Base-by-base conservation (phyloP, 2,888 invertebrate species). In the Temnothorax rugatulus region DNA sequence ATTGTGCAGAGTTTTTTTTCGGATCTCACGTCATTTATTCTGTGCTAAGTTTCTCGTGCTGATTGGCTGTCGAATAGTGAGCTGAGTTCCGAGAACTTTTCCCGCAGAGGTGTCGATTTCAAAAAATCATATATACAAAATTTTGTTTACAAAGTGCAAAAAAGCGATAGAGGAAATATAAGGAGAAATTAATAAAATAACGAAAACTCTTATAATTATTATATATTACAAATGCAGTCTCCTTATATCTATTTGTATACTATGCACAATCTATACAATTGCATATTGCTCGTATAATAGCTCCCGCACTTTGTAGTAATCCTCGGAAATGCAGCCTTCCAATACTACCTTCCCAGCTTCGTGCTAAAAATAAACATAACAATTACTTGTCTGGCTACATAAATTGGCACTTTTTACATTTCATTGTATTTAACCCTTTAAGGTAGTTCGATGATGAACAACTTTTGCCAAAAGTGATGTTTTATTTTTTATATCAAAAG, bases 231-330 rank as follows among this genome's bases (percentile, higher is more conserved):
- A 59, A 64, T 13, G 15, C 8, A 47, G 7, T 41, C 7, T 59
- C 25, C 21, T 73, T 59, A 29, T n/a, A 44, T 61, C 0, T 47
- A 61, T 11, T 75, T 74, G 83, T 97, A 92, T 97, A 97, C 94
- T 98, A 98, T 98, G 94, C 15, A 97, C 96, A 61, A 75, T 89
- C 95, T 96, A 99, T 77, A 99, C 97, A 93, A 99, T 98, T 83
- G 99, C 99, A 95, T 99, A 99, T 94, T 99, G 99, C 88, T 98
- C 97, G 94, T 99, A 99, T 47, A 99, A 95, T 54, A 99, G 95
- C 91, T 98, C 98, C 83, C 99, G 96, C 68, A 99, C 97, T 96
- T 97, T 97, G 95, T 98, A 99, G 95, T 99, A 99, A 90, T 99
- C 99, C 92, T 99, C 98, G 9, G 98, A 98, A 0, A 99, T 95